Percentiles rank a stretch among this genome's conserved stretches.
phyloP scores from a whole-genome alignment of 64 coral and sea anemone species.

The Trachythela sp. region DNA sequence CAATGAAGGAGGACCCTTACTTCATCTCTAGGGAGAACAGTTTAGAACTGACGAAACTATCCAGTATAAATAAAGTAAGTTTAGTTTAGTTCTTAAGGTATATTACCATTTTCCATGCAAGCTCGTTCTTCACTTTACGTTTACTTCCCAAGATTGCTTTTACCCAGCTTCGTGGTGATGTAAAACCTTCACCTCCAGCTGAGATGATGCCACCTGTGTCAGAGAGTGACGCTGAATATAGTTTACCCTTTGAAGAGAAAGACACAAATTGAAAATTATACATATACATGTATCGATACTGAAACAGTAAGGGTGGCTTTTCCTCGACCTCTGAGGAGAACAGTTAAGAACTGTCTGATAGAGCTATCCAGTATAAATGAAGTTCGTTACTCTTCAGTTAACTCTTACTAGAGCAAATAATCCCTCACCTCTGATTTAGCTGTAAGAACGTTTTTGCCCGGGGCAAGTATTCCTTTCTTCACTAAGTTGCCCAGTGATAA shows the following conservation, averaged over 20 bases:
- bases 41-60: neutral
- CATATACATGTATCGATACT: no score
- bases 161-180: neutral
- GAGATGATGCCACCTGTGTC: neutral
- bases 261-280: neutral
- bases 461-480: neutral
- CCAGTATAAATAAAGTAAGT: neutral
- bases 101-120: conserved; percentile 14
- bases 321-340: no score
- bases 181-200: neutral
- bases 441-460: neutral
- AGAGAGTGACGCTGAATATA: neutral
- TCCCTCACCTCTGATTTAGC: neutral
- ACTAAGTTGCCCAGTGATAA: neutral
- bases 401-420: no score
- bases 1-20: no score
- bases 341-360: no score
- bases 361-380: no score
- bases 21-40: no score
- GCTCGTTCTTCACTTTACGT: neutral
- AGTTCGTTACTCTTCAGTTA: no score
- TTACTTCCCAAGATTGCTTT: neutral
- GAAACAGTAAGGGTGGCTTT: no score
- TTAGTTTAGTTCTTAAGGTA: neutral
- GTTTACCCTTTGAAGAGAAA: neutral